Evolutionary conservation across 2,888 invertebrate genomes (phyloP), one percentile per base, ranked within the genome.

Genomic region (Drosophila stalkeri): DNA sequence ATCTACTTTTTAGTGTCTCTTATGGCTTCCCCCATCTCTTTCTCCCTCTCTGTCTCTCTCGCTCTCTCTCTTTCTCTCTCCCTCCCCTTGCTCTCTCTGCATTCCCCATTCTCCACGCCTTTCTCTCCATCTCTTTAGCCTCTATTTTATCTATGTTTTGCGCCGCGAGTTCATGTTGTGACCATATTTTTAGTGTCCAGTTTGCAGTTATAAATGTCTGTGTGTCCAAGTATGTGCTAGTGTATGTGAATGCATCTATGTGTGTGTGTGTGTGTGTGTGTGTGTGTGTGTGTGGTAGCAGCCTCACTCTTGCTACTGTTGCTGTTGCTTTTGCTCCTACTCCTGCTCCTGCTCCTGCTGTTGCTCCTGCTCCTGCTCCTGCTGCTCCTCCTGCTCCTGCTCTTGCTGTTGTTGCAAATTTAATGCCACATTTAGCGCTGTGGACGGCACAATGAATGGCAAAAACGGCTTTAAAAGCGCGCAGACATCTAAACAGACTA

Each of bases 371-470:
- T 6, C 4, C 27, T 27, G 6, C 27, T 27, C 27, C 27, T 27
- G 3, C 3, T 23, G 23, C 37, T 62, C 49, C 44, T 39, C 8
- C 16, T 39, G 43, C 12, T 20, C 20, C 44, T 20, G 20, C 33
- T 69, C 61, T 41, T 56, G 61, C 43, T 59, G 56, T 44, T 52
- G 79, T 37, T 74, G 81, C 78, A 83, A 89, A 86, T 89, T 86
- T 85, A 85, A 85, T 89, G 84, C 87, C 84, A 77, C 89, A 85
- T 89, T 85, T 86, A 83, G 84, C 84, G 71, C 79, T 75, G 83
- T 61, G 76, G 54, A 67, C 60, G 51, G 56, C 60, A 56, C 76
- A 67, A 80, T 75, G 76, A 80, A 78, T 80, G 67, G 80, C 64
- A 47, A 46, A 67, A 67, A 64, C 62, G 64, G 77, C 80, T 76